Percentiles rank a stretch among this genome's conserved stretches.
phyloP scores from a whole-genome alignment of 2,888 invertebrate species.

The Tenthredo scrophulariae region DNA sequence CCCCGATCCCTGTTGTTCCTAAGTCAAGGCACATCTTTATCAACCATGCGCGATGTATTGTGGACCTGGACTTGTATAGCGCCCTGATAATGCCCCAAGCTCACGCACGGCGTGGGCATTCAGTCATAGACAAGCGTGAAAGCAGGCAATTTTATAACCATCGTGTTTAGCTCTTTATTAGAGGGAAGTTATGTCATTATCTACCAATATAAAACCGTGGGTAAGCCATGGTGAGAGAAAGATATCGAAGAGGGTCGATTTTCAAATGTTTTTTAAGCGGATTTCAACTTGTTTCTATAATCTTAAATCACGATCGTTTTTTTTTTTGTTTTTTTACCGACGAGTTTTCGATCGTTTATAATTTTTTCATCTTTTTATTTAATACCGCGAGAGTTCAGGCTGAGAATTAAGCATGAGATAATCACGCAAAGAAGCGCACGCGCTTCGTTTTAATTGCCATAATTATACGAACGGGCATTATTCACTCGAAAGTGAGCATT shows the following conservation, averaged over 20 bases:
- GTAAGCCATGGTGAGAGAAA: background rate
- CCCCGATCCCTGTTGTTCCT: background rate
- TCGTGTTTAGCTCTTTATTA: conserved; percentile 11
- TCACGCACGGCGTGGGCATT: background rate
- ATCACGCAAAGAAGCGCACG: conserved; percentile 13
- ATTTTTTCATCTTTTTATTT: background rate
- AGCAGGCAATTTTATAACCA: background rate
- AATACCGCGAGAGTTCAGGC: background rate
- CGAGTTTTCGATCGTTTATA: too few relatives aligned
- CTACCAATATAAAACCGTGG: background rate
- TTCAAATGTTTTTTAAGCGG: too few relatives aligned
- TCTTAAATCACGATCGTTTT: background rate
- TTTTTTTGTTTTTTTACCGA: too few relatives aligned
- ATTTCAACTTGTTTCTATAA: background rate
- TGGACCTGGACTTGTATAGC: background rate
- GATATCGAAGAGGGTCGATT: background rate
- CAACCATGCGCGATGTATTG: background rate
- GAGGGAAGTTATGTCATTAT: background rate
- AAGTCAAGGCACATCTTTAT: background rate
- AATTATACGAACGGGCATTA: conserved; percentile 2
- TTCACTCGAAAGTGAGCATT: conserved; percentile 27
- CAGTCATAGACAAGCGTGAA: conserved; percentile 23
- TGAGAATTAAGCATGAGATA: background rate
- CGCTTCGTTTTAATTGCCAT: conserved; percentile 42
- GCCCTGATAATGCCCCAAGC: conserved; percentile 1